These are phyloP conservation scores for Eustalomyia histrio DNA, from an alignment of 2,888 invertebrate genomes.

Conservation along the genomic window DNA sequence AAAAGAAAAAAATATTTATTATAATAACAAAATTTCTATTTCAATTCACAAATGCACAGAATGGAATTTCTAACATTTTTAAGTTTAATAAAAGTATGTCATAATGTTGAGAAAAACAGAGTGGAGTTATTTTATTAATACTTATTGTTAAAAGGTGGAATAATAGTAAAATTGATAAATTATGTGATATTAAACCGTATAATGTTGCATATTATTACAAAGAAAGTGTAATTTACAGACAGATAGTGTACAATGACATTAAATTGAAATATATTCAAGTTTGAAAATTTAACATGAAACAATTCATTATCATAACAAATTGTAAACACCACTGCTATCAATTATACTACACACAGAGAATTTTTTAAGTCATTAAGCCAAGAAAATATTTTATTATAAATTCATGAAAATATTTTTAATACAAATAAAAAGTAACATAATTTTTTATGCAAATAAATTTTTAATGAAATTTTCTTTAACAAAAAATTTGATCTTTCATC, in stretches of 20 bases:
- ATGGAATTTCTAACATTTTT: conserved; percentile 7
- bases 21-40: neutral
- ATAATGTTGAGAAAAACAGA: neutral
- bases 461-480: no score
- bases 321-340: conserved; percentile 1
- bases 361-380: no score
- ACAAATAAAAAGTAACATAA: no score
- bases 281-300: conserved; percentile 9
- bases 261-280: conserved; percentile 16
- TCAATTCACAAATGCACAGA: neutral
- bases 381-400: no score
- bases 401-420: no score
- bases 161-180: neutral
- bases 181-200: neutral
- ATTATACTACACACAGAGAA: conserved; percentile 4
- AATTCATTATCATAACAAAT: conserved; percentile 48
- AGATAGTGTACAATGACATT: conserved; percentile 7
- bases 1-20: neutral
- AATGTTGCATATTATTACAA: neutral
- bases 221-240: neutral
- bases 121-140: neutral
- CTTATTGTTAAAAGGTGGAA: neutral
- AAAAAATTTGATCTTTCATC: no score
- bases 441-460: no score
- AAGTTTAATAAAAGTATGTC: neutral